A percentile compares a stretch with the other conserved stretches of the same genome.
These are phyloP conservation scores for Callaeas wilsoni DNA, from an alignment of 2,113 vertebrate genomes.

Conservation along the genomic window DNA sequence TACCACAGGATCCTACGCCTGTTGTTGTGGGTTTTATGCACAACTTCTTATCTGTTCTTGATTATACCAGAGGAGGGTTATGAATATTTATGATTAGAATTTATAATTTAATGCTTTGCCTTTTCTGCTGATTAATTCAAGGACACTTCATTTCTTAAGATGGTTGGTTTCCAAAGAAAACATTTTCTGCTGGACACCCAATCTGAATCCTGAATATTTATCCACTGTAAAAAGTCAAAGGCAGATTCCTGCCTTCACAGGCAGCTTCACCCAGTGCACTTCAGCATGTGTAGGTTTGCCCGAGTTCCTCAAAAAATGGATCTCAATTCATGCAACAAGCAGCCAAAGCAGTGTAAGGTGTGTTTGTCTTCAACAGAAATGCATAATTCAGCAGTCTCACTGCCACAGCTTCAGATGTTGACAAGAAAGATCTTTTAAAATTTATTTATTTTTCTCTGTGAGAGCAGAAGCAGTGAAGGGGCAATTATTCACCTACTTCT, in stretches of 20 bases:
- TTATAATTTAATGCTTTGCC: slow-evolving; percentile 76
- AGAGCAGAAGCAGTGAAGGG: not conserved
- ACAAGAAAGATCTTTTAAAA: not conserved
- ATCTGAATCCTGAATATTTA: slow-evolving; percentile 70
- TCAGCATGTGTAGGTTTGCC: not conserved
- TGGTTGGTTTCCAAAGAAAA: slow-evolving; percentile 62
- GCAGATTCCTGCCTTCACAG: not conserved
- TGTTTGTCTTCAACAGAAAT: slow-evolving; percentile 54
- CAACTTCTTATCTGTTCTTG: slow-evolving; percentile 76
- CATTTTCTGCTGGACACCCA: slow-evolving; percentile 59
- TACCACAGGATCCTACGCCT: slow-evolving; percentile 47
- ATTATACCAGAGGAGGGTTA: slow-evolving; percentile 71
- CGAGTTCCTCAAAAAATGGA: slow-evolving; percentile 22
- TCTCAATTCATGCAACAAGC: slow-evolving; percentile 30
- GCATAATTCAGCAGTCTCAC: slow-evolving; percentile 46
- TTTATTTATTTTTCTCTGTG: not conserved
- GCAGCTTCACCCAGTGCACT: slow-evolving; percentile 5
- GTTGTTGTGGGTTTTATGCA: slow-evolving; percentile 69
- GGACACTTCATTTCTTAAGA: slow-evolving; percentile 74
- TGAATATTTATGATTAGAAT: slow-evolving; percentile 80
- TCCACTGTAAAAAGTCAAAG: slow-evolving; percentile 41
- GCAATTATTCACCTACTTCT: slow-evolving; percentile 25
- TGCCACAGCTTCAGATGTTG: slow-evolving; percentile 32
- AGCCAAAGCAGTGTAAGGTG: slow-evolving; percentile 28
- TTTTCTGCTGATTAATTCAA: slow-evolving; percentile 82